phyloP scores from a whole-genome alignment of 2,113 vertebrate species.

The Gobius niger region DNA sequence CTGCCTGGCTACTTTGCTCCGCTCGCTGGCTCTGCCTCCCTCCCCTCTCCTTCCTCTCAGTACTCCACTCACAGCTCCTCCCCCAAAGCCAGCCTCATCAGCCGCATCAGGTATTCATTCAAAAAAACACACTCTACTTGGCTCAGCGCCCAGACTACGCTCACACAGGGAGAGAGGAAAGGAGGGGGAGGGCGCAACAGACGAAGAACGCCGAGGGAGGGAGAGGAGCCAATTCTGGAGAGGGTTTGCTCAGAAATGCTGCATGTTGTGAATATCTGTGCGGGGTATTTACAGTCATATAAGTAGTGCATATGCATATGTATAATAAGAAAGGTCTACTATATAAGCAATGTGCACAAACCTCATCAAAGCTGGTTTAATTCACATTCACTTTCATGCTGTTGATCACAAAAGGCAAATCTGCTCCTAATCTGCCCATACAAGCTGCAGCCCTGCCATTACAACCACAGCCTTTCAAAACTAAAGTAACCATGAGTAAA shows the following conservation, averaged over 20 bases:
- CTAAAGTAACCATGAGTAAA: slow-evolving; percentile 42
- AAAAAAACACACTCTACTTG: slow-evolving; percentile 84
- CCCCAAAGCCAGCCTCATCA: slow-evolving; percentile 83
- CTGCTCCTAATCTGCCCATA: slow-evolving; percentile 55
- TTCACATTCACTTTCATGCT: slow-evolving; percentile 38
- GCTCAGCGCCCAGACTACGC: slow-evolving; percentile 78
- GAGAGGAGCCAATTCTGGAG: slow-evolving; percentile 51
- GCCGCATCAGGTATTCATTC: slow-evolving; percentile 95
- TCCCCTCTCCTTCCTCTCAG: slow-evolving; percentile 59
- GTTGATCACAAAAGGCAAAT: slow-evolving; percentile 47
- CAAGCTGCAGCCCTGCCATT: slow-evolving; percentile 45
- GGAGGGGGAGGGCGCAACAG: slow-evolving; percentile 30
- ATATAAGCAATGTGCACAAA: slow-evolving; percentile 41
- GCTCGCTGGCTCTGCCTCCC: slow-evolving; percentile 40
- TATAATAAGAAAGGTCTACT: background rate
- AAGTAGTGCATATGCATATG: slow-evolving; percentile 20
- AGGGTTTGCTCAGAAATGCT: slow-evolving; percentile 60
- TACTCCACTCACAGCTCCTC: slow-evolving; percentile 82
- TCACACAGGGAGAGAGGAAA: slow-evolving; percentile 59
- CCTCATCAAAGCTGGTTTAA: slow-evolving; percentile 40
- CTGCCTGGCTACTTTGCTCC: slow-evolving; percentile 62
- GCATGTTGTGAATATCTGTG: slow-evolving; percentile 46
- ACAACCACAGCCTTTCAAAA: slow-evolving; percentile 31
- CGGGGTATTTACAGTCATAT: slow-evolving; percentile 32
- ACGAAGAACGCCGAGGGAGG: slow-evolving; percentile 29